Evolutionary conservation across 64 coral and sea anemone species (phyloP).

Genomic region (Porites lutea): DNA sequence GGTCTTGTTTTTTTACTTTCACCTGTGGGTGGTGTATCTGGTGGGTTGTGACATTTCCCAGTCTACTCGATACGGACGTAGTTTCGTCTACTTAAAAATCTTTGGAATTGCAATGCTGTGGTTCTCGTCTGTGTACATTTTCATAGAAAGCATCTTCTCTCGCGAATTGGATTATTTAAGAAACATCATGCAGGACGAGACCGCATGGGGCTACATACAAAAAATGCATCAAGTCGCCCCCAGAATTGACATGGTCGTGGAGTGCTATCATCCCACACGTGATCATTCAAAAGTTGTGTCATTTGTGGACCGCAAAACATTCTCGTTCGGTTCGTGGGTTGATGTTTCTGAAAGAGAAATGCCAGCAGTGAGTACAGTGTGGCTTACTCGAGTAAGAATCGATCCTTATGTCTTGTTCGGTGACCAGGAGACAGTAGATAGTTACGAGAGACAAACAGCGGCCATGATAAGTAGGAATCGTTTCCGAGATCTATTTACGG

Average conservation of each 20-base stretch:
- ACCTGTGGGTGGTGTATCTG: constrained; percentile 76
- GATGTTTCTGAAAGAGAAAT: constrained; percentile 38
- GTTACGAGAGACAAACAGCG: constrained; percentile 48
- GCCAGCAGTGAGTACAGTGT: constrained; percentile 57
- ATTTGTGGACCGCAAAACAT: constrained; percentile 59
- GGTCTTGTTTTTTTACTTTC: constrained; percentile 81
- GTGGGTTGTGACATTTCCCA: constrained; percentile 62
- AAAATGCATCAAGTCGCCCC: constrained; percentile 74
- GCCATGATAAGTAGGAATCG: constrained; percentile 76
- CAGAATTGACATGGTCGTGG: too few relatives aligned
- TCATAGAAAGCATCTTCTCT: too few relatives aligned
- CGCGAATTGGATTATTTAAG: too few relatives aligned
- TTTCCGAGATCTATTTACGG: constrained; percentile 56
- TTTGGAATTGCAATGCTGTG: constrained; percentile 72
- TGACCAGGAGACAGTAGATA: background rate
- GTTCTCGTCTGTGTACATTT: background rate
- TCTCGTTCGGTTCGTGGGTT: constrained; percentile 52
- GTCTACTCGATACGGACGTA: constrained; percentile 54
- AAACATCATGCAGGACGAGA: constrained; percentile 47
- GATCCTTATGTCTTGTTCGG: too few relatives aligned
- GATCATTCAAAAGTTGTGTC: constrained; percentile 75
- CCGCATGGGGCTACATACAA: constrained; percentile 83
- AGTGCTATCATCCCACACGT: constrained; percentile 32
- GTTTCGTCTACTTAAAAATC: constrained; percentile 46
- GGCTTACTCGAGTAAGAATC: constrained; percentile 74